A percentile compares a stretch with the other conserved stretches of the same genome.
phyloP scores from a whole-genome alignment of 2,797 vertebrate species.

The Phataginus tricuspis region DNA sequence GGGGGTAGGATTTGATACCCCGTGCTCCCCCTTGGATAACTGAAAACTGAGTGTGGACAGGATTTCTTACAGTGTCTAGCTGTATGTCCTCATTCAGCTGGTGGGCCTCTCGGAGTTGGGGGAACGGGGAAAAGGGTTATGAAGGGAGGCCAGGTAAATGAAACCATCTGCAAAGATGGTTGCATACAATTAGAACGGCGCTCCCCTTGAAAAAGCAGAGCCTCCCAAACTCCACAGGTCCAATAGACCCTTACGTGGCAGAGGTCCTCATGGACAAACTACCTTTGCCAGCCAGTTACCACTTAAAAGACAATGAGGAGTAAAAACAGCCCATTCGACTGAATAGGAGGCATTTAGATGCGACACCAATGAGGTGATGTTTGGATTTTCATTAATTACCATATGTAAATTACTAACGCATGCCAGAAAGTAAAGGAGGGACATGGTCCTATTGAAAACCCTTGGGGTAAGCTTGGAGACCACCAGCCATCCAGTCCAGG shows the following conservation, averaged over 20 bases:
- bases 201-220: neutral
- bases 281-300: neutral
- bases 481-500: neutral
- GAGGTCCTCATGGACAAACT: neutral
- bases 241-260: neutral
- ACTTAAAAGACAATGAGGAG: neutral
- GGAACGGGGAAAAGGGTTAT: neutral
- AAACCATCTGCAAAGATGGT: neutral
- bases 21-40: accelerated
- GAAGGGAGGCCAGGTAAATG: neutral
- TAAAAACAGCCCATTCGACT: neutral
- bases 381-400: conserved; percentile 56
- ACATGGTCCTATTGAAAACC: neutral
- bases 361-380: conserved; percentile 10
- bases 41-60: neutral
- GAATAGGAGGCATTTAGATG: neutral
- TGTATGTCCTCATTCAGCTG: neutral
- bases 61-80: neutral
- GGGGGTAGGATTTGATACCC: neutral
- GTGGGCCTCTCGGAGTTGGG: neutral
- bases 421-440: neutral
- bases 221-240: neutral
- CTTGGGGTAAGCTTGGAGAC: neutral
- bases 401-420: neutral
- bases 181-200: neutral